Percentiles rank a stretch among this genome's conserved stretches.
Conservation (phyloP, 2,888 invertebrate species). For the Diplolepis rosae region DNA sequence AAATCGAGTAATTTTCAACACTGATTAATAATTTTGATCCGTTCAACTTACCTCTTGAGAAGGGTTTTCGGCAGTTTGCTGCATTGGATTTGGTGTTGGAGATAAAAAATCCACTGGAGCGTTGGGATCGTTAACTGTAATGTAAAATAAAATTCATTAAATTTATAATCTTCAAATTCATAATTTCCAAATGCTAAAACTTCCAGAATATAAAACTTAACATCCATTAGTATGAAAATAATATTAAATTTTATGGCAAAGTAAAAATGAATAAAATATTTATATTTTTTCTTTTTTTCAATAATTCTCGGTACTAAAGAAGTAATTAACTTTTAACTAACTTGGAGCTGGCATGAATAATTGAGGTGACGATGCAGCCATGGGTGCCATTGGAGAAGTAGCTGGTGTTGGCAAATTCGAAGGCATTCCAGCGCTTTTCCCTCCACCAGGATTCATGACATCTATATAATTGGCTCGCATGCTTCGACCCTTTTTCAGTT, state of each 20-base stretch:
- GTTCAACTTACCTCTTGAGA: constrained; percentile 66
- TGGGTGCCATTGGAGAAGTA: constrained; percentile 71
- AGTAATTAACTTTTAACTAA: constrained; percentile 44
- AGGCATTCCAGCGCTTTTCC: constrained; percentile 65
- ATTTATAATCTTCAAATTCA: background rate
- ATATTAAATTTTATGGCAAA: background rate
- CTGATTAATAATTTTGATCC: constrained; percentile 32
- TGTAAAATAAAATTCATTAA: background rate
- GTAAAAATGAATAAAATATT: too few species aligned
- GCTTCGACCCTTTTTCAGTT: constrained; percentile 86
- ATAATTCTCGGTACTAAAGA: background rate
- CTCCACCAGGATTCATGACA: constrained; percentile 87
- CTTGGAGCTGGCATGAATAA: constrained; percentile 78
- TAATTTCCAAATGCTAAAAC: background rate
- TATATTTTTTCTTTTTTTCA: too few species aligned
- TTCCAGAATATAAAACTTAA: background rate
- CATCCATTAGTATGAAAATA: too few species aligned
- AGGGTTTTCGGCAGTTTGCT: constrained; percentile 57
- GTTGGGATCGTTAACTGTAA: constrained; percentile 74
- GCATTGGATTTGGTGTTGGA: constrained; percentile 64
- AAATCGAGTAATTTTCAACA: background rate
- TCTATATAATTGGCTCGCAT: constrained; percentile 85
- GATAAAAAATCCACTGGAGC: constrained; percentile 78
- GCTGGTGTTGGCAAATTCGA: constrained; percentile 68
- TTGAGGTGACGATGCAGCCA: constrained; percentile 74